Conservation (phyloP, 2,888 invertebrate genomes). For the Xestia c-nigrum region DNA sequence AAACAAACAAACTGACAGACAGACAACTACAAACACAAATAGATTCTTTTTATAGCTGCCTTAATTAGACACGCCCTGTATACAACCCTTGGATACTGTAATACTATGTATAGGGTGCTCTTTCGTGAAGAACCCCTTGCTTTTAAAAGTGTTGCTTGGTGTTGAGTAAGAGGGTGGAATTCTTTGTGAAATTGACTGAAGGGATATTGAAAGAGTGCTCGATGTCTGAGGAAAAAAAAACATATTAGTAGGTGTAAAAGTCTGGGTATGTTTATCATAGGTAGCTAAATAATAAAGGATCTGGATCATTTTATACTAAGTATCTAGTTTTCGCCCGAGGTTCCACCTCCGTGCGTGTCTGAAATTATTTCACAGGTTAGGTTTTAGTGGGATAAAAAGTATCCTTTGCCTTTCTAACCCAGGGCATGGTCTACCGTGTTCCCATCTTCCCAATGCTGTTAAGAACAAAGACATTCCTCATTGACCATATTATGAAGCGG, state of each 20-base stretch:
- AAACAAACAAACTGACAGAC: slow-evolving; percentile 73
- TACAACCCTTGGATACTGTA: slow-evolving; percentile 34
- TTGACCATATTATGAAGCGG: neutral
- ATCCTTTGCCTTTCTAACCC: neutral
- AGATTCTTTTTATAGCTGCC: slow-evolving; percentile 64
- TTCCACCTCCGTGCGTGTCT: neutral
- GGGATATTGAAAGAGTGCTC: neutral
- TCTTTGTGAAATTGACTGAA: slow-evolving; percentile 14
- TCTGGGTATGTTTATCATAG: neutral
- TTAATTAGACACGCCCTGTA: slow-evolving; percentile 58
- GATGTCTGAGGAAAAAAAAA: neutral
- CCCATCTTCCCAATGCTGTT: neutral
- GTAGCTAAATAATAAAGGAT: neutral
- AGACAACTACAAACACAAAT: slow-evolving; percentile 65
- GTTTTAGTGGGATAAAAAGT: neutral
- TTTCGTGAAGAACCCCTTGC: slow-evolving; percentile 33
- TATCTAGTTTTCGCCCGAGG: neutral
- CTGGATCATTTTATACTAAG: no score
- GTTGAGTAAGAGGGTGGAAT: neutral
- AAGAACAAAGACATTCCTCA: neutral
- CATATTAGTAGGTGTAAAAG: no score
- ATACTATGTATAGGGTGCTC: slow-evolving; percentile 7
- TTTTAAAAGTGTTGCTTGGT: slow-evolving; percentile 8
- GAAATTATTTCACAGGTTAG: neutral
- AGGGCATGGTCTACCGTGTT: neutral